phyloP scores from a whole-genome alignment of 2,113 vertebrate genomes.

The Xenotilapia longispinis region DNA sequence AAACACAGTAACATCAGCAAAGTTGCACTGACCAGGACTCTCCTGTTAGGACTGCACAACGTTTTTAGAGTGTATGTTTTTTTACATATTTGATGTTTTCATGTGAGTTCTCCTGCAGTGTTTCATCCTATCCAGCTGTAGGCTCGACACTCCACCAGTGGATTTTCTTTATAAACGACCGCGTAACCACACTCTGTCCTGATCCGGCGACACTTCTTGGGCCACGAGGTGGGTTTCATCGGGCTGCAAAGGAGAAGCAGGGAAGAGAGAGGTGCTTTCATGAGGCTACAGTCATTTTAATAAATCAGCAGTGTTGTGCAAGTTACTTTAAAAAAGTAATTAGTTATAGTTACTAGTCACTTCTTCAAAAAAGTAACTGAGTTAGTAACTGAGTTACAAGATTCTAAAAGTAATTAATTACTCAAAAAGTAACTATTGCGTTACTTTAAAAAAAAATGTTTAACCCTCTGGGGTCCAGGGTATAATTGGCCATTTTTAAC shows the following conservation, averaged over 20 bases:
- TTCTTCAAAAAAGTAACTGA: neutral
- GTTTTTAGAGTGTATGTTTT: neutral
- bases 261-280: neutral
- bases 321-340: neutral
- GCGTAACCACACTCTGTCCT: constrained; percentile 43
- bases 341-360: neutral
- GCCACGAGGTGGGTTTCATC: constrained; percentile 61
- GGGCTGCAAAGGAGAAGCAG: constrained; percentile 2
- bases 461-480: neutral
- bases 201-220: constrained; percentile 44
- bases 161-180: constrained; percentile 50
- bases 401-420: neutral
- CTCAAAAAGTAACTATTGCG: neutral
- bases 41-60: neutral
- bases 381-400: neutral
- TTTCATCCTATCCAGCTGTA: constrained; percentile 66
- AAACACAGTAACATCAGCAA: neutral
- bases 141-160: constrained; percentile 33
- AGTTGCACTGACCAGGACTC: neutral
- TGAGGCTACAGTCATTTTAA: neutral
- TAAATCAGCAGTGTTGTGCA: neutral
- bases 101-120: neutral
- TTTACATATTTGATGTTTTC: neutral
- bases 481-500: neutral
- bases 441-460: neutral